A percentile compares a stretch with the other conserved stretches of the same genome.
phyloP scores from a whole-genome alignment of 2,113 vertebrate genomes.

The Calidris pygmaea region DNA sequence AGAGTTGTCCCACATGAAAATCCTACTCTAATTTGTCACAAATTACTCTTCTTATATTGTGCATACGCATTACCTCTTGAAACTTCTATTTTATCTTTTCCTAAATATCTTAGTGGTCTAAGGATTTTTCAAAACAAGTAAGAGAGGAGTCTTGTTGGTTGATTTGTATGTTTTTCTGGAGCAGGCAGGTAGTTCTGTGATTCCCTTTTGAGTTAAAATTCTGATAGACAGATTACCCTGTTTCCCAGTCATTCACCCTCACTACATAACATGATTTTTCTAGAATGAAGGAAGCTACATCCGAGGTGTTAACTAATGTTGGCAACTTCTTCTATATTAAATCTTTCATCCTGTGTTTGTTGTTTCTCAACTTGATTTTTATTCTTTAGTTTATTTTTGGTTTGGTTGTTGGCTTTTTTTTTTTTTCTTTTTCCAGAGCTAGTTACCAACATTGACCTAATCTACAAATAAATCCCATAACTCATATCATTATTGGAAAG shows the following conservation, averaged over 20 bases:
- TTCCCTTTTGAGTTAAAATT: neutral
- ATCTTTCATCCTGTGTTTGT: neutral
- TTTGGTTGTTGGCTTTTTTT: neutral
- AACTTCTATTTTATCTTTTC: neutral
- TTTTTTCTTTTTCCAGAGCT: too few species aligned
- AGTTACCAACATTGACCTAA: neutral
- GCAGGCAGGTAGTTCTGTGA: neutral
- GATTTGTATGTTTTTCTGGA: neutral
- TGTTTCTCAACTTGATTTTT: neutral
- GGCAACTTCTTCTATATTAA: neutral
- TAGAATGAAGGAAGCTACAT: neutral
- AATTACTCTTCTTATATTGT: neutral
- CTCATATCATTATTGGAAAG: neutral
- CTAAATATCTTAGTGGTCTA: neutral
- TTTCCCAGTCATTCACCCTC: neutral
- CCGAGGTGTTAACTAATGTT: neutral
- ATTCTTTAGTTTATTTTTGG: neutral
- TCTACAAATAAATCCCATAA: neutral
- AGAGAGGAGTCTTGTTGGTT: neutral
- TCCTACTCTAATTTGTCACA: neutral
- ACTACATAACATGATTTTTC: neutral
- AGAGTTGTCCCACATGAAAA: neutral
- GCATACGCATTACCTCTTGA: neutral
- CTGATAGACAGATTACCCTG: neutral
- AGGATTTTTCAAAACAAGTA: neutral